Evolutionary conservation across 2,888 invertebrate genomes (phyloP), one percentile per base, ranked within the genome.

Genomic region (Acrobasis suavella): DNA sequence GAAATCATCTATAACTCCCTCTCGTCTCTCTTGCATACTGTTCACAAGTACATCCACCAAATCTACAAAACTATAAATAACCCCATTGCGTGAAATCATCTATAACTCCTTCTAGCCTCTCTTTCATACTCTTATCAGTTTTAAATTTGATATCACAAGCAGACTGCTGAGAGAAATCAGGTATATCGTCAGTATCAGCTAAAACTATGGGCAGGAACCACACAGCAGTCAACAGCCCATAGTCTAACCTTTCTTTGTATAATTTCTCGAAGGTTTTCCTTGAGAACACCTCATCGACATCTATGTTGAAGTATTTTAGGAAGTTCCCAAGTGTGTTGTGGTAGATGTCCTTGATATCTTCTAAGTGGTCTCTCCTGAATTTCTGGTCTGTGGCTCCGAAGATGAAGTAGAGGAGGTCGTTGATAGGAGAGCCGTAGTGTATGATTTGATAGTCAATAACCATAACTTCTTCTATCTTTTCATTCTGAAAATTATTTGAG

Each of bases 331-430:
- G 64, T 3, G 70, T 71, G 0, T 72, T 66, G 51, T 76, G 76
- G 67, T 86, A 86, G 0, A 74, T 2, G 9, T 80, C 70, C 60
- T 80, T 83, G 1, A 85, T 63, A 38, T 76, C 9, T 2, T 68
- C 38, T 6, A 83, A 63, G 64, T 86, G 73, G 0, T 71, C 61
- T 61, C 60, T 69, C 42, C 86, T 70, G 63, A 85, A 83, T 12
- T 68, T 54, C 15, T 68, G 67, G 61, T 80, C 78, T 0, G 78
- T 72, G 2, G 72, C 69, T 5, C 63, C 62, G 59, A 72, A 75
- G 9, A 80, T 73, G 58, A 80, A 73, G 62, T 72, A 80, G 10
- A 76, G 50, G 9, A 80, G 64, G 49, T 80, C 80, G 1, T 71
- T 62, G 9, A 75, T 38, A 0, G 80, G 78, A 46, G 71, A 71